phyloP scores from a whole-genome alignment of 2,888 invertebrate genomes.

The Trissolcus brochymenae region DNA sequence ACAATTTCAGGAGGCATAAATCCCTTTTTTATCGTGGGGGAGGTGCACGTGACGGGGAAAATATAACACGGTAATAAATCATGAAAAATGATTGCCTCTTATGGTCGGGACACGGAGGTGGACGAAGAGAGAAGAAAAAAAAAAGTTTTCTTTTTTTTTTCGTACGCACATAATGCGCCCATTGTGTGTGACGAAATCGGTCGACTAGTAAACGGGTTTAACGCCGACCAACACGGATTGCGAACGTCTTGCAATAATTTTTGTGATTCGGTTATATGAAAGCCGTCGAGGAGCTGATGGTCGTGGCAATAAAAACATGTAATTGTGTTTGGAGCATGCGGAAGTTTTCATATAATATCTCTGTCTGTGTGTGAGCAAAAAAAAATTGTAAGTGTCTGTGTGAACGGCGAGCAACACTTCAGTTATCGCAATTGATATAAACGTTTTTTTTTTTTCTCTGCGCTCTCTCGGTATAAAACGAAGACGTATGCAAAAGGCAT shows the following conservation, averaged over 20 bases:
- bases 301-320: conserved; percentile 35
- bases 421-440: conserved; percentile 50
- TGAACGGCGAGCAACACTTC: conserved; percentile 31
- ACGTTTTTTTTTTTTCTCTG: conserved; percentile 17
- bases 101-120: conserved; percentile 4
- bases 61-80: conserved; percentile 2
- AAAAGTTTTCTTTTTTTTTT: background rate
- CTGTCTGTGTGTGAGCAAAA: no score
- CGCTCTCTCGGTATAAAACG: conserved; percentile 12
- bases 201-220: conserved; percentile 32
- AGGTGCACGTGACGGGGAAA: conserved; percentile 2
- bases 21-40: conserved; percentile 29
- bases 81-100: conserved; percentile 23
- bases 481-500: conserved; percentile 57
- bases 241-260: conserved; percentile 44
- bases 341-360: conserved; percentile 17
- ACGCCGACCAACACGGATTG: conserved; percentile 37
- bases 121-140: conserved; percentile 14
- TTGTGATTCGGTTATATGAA: conserved; percentile 25
- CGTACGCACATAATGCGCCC: conserved; percentile 22
- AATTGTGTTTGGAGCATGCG: conserved; percentile 47
- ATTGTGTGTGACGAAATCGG: background rate
- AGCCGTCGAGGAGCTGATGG: conserved; percentile 38
- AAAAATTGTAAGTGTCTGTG: conserved; percentile 4
- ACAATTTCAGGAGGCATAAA: conserved; percentile 41